phyloP scores from a whole-genome alignment of 2,113 vertebrate species.

The Nerophis ophidion region DNA sequence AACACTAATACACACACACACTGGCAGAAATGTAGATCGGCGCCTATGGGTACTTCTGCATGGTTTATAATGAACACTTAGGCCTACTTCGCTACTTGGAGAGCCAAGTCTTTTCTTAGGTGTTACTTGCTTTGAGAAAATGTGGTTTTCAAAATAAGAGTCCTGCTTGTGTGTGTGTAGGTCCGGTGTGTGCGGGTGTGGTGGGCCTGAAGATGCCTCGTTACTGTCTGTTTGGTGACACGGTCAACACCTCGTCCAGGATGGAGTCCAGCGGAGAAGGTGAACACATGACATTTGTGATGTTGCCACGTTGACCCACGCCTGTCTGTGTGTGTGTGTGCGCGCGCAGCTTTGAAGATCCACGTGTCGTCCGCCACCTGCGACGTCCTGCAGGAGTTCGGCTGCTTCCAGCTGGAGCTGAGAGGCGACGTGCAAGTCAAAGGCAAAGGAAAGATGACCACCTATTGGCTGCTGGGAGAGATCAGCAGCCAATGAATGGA shows the following conservation, averaged over 20 bases:
- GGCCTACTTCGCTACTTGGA: too few relatives aligned
- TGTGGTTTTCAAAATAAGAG: not conserved
- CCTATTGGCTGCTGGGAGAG: constrained; percentile 86
- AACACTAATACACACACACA: too few relatives aligned
- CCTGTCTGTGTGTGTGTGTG: constrained; percentile 5
- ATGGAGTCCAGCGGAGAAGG: constrained; percentile 91
- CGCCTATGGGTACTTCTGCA: too few relatives aligned
- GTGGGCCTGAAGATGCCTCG: constrained; percentile 93
- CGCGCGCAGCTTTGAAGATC: constrained; percentile 80
- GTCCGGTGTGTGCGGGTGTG: constrained; percentile 85
- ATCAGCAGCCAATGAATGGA: constrained; percentile 38
- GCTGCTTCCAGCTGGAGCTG: constrained; percentile 83
- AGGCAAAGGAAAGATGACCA: constrained; percentile 86
- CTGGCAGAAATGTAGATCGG: too few relatives aligned
- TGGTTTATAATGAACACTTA: too few relatives aligned
- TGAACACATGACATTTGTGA: constrained; percentile 35
- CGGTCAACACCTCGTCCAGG: constrained; percentile 88
- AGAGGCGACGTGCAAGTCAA: constrained; percentile 87
- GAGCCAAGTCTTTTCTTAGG: too few relatives aligned
- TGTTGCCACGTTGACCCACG: too few relatives aligned
- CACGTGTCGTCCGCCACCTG: constrained; percentile 82
- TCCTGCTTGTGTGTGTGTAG: constrained; percentile 47
- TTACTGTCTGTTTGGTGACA: constrained; percentile 91
- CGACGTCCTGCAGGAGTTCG: constrained; percentile 80
- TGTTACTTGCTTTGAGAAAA: not conserved